Evolutionary conservation across 2,113 vertebrate genomes (phyloP).

Genomic region (Tragelaphus strepsiceros): DNA sequence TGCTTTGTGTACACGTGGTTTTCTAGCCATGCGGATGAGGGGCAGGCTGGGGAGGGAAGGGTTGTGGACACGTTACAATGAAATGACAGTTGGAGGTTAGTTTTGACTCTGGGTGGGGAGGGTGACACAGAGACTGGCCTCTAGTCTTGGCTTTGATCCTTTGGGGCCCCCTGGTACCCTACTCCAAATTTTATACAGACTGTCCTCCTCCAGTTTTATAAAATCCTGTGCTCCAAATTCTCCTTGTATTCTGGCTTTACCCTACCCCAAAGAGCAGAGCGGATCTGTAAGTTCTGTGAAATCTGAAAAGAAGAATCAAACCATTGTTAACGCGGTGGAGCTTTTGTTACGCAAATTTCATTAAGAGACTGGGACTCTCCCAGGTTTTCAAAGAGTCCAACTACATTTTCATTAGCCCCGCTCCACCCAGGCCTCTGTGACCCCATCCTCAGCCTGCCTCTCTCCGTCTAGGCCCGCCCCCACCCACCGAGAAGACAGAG

Average conservation of each 20-base stretch:
- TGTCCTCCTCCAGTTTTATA: not conserved
- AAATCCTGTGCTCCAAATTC: not conserved
- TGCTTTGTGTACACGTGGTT: not conserved
- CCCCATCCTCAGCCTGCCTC: constrained; percentile 15
- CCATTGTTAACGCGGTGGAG: constrained; percentile 69
- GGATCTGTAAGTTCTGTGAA: constrained; percentile 70
- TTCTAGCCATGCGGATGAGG: not conserved
- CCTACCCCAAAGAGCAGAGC: constrained; percentile 43
- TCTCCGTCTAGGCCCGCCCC: constrained; percentile 25
- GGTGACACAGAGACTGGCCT: no score
- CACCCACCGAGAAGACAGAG: not conserved
- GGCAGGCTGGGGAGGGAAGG: constrained; percentile 43
- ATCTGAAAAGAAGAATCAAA: constrained; percentile 76
- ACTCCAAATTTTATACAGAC: not conserved
- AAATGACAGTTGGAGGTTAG: constrained; percentile 19
- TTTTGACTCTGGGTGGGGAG: constrained; percentile 51
- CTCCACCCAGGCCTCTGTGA: constrained; percentile 44
- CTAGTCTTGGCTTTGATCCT: not conserved
- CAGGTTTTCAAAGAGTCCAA: constrained; percentile 69
- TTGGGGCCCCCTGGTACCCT: not conserved
- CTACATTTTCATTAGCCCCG: constrained; percentile 65
- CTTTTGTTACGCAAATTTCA: constrained; percentile 83
- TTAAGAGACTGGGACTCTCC: constrained; percentile 75
- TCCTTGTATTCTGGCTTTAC: not conserved
- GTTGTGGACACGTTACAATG: constrained; percentile 32